Conservation (phyloP, 2,113 vertebrate genomes). For the Butastur rufipennis region DNA sequence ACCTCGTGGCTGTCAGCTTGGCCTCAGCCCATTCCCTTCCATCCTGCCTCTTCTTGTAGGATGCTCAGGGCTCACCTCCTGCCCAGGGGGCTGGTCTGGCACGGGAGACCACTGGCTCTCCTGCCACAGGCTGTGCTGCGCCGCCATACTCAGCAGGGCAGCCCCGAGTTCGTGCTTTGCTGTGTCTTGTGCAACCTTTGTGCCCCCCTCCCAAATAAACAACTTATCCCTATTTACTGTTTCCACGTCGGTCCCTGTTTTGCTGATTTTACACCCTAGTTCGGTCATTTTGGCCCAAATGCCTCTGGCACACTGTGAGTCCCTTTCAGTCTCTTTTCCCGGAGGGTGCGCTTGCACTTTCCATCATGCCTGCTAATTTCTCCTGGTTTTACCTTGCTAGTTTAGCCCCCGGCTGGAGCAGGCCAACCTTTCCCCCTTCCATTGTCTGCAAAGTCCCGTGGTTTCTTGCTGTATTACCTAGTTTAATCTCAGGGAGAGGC, state of each 20-base stretch:
- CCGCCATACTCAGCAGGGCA: neutral
- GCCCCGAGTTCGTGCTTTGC: accelerated
- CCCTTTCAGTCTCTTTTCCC: neutral
- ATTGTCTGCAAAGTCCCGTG: neutral
- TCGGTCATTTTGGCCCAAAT: neutral
- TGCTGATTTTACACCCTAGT: neutral
- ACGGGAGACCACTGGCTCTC: neutral
- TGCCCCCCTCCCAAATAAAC: too few species aligned
- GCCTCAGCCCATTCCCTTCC: neutral
- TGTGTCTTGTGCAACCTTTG: neutral
- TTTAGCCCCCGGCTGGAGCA: neutral
- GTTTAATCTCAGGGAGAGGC: neutral
- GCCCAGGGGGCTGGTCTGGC: too few species aligned
- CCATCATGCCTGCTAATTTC: accelerated
- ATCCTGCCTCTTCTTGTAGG: neutral
- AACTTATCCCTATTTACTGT: neutral
- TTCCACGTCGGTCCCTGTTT: neutral
- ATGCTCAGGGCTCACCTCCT: neutral
- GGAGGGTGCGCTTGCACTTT: neutral
- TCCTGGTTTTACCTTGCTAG: neutral
- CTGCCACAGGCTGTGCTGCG: accelerated
- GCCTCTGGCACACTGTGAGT: accelerated
- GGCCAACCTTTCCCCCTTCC: neutral
- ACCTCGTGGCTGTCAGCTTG: neutral
- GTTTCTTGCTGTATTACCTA: neutral